These are phyloP conservation scores for Clivina fossor DNA, from an alignment of 2,888 invertebrate species.

Conservation along the genomic window DNA sequence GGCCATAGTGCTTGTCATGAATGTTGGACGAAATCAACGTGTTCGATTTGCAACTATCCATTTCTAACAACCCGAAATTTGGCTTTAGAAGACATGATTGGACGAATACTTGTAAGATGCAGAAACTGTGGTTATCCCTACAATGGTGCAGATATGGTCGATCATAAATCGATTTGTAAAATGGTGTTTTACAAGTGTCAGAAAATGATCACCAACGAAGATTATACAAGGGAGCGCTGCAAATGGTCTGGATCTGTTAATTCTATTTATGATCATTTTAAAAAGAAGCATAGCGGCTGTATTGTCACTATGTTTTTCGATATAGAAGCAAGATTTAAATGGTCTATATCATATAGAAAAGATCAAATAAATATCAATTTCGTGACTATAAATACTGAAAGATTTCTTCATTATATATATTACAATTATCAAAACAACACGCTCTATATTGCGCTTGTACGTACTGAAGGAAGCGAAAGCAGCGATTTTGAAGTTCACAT, in stretches of 20 bases:
- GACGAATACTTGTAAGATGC: constrained; percentile 16
- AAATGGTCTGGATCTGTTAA: too few relatives aligned
- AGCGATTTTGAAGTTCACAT: constrained; percentile 18
- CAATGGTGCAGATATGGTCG: constrained; percentile 3
- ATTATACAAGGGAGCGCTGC: too few relatives aligned
- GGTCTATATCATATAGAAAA: constrained; percentile 20
- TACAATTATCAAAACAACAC: constrained; percentile 8
- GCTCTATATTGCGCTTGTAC: constrained; percentile 12
- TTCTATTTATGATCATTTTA: too few relatives aligned
- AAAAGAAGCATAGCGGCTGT: too few relatives aligned
- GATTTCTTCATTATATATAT: constrained; percentile 18
- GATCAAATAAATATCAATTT: constrained; percentile 22
- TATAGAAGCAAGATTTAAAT: constrained; percentile 14
- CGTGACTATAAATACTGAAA: constrained; percentile 9
- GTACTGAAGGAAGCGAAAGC: constrained; percentile 2
- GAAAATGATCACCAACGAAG: too few relatives aligned
- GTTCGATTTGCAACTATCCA: constrained; percentile 25
- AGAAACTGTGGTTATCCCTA: constrained; percentile 9
- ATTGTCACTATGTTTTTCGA: too few relatives aligned
- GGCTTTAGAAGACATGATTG: constrained; percentile 19
- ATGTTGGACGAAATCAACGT: constrained; percentile 43
- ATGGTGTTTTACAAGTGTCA: too few relatives aligned
- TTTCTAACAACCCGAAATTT: constrained; percentile 26
- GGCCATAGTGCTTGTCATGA: constrained; percentile 56
- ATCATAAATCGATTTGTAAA: constrained; percentile 3